Percentiles rank a stretch among this genome's conserved stretches.
These are phyloP conservation scores for Leuciscus waleckii DNA, from an alignment of 2,797 vertebrate genomes.

Conservation along the genomic window DNA sequence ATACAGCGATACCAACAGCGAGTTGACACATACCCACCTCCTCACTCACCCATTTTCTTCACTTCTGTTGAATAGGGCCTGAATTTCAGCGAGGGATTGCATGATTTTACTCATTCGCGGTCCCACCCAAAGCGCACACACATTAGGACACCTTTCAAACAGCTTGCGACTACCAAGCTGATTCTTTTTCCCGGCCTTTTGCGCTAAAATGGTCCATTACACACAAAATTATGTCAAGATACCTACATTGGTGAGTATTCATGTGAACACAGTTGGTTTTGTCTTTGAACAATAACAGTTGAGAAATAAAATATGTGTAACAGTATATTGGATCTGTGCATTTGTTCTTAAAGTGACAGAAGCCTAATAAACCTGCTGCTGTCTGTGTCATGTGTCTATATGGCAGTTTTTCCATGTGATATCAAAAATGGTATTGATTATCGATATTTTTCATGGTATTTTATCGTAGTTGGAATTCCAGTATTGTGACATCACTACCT, in stretches of 20 bases:
- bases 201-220: neutral
- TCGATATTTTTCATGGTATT: no score
- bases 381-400: no score
- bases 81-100: neutral
- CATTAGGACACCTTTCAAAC: neutral
- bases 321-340: no score
- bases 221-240: neutral
- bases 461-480: no score
- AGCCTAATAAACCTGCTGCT: no score
- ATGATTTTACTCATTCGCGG: neutral
- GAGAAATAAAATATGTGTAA: no score
- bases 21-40: neutral
- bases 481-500: no score
- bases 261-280: neutral
- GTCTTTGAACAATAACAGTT: no score
- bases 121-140: neutral
- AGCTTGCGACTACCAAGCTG: neutral
- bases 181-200: no score
- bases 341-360: no score
- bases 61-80: neutral
- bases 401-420: no score
- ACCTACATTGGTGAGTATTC: neutral
- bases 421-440: no score
- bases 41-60: neutral
- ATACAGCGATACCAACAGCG: neutral